A percentile compares a stretch with the other conserved stretches of the same genome.
These are phyloP conservation scores for Cyanocitta stelleri DNA, from an alignment of 2,113 vertebrate species.

Conservation along the genomic window DNA sequence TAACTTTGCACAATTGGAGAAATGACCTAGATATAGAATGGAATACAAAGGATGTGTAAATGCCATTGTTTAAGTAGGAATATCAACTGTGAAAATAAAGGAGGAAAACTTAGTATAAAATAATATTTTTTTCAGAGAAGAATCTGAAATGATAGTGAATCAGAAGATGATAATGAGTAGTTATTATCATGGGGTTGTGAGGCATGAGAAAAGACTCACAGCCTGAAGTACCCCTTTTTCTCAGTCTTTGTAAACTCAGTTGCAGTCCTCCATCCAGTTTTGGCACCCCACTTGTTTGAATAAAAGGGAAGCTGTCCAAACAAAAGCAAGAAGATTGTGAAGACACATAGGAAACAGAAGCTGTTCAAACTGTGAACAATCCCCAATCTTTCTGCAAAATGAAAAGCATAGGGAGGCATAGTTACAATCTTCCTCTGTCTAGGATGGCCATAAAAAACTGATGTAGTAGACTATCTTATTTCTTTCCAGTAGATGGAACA, in stretches of 20 bases:
- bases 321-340: not conserved
- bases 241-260: not conserved
- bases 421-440: not conserved
- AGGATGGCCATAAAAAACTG: not conserved
- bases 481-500: not conserved
- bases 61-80: not conserved
- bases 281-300: not conserved
- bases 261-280: not conserved
- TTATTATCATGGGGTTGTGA: not conserved
- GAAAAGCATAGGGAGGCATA: not conserved
- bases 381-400: not conserved
- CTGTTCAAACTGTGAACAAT: not conserved
- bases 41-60: not conserved
- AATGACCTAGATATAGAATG: not conserved
- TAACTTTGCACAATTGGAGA: not conserved
- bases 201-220: not conserved
- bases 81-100: not conserved
- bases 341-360: not conserved
- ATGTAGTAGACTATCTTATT: not conserved
- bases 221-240: not conserved
- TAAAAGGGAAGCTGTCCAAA: not conserved
- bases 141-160: not conserved
- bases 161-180: not conserved
- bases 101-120: not conserved
- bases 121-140: not conserved